Evolutionary conservation across 2,797 vertebrate genomes (phyloP).

Genomic region (Pristis pectinata): DNA sequence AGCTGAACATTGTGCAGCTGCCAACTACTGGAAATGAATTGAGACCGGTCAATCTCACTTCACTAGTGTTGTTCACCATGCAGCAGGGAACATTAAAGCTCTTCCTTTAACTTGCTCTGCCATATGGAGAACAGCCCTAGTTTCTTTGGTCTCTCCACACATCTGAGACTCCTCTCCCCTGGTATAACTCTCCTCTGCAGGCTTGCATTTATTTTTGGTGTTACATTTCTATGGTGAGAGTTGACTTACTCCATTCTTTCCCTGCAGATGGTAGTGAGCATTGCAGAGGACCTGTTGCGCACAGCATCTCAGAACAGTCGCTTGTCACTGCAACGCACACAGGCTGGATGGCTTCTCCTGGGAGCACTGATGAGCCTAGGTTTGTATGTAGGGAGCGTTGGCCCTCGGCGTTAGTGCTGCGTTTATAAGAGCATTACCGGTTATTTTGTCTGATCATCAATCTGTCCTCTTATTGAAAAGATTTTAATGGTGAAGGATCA

Average conservation of each 20-base stretch:
- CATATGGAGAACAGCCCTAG: not conserved
- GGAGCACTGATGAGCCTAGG: constrained; percentile 96
- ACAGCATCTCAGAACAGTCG: constrained; percentile 94
- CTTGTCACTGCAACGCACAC: constrained; percentile 88
- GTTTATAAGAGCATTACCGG: not conserved
- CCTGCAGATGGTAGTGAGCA: constrained; percentile 90
- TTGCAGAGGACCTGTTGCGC: constrained; percentile 90
- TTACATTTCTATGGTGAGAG: not conserved
- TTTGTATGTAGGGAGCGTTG: constrained; percentile 48
- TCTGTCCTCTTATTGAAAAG: no score
- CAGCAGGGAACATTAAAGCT: not conserved
- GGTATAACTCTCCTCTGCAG: not conserved
- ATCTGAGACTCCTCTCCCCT: not conserved
- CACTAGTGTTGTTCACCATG: no score
- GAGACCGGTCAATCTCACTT: not conserved
- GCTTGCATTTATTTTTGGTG: constrained; percentile 9
- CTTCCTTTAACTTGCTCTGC: not conserved
- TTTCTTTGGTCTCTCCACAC: not conserved
- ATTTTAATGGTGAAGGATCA: not conserved
- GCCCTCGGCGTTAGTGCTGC: not conserved
- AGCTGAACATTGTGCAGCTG: not conserved
- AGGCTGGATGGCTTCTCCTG: constrained; percentile 94
- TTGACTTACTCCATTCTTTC: constrained; percentile 24
- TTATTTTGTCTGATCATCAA: not conserved
- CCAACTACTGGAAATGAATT: not conserved